These are phyloP conservation scores for Serranochromis macrocephalus DNA, from an alignment of 2,113 vertebrate species.

Conservation along the genomic window DNA sequence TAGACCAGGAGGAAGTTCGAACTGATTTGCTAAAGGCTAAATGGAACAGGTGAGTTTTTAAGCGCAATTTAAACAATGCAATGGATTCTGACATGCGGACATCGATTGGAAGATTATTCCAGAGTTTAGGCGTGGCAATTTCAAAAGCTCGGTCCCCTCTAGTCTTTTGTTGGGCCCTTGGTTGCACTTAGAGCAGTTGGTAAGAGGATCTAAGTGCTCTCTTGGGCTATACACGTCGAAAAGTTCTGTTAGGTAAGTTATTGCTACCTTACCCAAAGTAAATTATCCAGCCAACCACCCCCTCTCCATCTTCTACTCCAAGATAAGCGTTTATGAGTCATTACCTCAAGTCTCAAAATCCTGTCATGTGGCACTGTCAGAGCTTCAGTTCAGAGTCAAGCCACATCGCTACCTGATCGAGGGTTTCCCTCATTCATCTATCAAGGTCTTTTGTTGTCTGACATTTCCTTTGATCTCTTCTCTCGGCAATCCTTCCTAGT, in stretches of 20 bases:
- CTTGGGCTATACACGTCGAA: not conserved
- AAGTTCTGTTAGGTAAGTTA: not conserved
- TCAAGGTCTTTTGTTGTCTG: not conserved
- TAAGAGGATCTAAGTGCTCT: not conserved
- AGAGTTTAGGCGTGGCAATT: not conserved
- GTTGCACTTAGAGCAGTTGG: not conserved
- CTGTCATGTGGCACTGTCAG: not conserved
- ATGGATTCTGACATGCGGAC: not conserved
- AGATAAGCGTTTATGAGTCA: not conserved
- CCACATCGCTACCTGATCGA: not conserved
- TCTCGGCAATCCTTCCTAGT: not conserved
- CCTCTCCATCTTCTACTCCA: not conserved
- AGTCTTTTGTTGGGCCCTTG: not conserved
- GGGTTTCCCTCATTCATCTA: not conserved
- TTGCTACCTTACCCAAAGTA: not conserved
- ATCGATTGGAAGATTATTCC: not conserved
- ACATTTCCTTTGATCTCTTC: not conserved
- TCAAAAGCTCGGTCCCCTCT: not conserved
- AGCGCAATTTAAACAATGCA: not conserved
- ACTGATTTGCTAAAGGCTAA: not conserved
- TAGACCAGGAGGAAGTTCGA: not conserved
- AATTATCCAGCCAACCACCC: not conserved
- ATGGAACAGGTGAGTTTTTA: not conserved
- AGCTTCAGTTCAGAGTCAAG: not conserved
- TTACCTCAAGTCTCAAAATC: not conserved